Percentiles rank a stretch among this genome's conserved stretches.
These are phyloP conservation scores for Centropyge bicolor DNA, from an alignment of 2,797 vertebrate genomes.

Conservation along the genomic window DNA sequence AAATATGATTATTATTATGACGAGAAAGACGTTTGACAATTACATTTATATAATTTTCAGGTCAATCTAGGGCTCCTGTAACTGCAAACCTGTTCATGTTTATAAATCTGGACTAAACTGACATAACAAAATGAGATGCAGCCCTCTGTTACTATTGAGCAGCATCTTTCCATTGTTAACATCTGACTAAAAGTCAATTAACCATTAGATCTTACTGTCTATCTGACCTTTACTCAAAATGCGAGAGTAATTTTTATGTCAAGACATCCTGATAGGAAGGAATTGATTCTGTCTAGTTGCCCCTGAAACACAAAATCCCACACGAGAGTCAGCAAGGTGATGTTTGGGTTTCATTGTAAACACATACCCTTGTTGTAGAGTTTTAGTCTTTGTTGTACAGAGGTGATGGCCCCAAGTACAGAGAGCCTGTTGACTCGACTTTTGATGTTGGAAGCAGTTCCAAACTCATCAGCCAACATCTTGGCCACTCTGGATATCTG, in stretches of 20 bases:
- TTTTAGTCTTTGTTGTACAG: conserved; percentile 99
- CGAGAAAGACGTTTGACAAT: not conserved
- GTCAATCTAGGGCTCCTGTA: not conserved
- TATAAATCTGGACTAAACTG: not conserved
- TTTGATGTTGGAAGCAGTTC: conserved; percentile 99
- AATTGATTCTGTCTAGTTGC: not conserved
- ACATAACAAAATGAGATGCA: not conserved
- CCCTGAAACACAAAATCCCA: not conserved
- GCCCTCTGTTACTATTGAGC: not conserved
- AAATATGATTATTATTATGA: no score
- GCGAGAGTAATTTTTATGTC: not conserved
- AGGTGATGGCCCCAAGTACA: conserved; percentile 99
- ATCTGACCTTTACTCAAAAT: not conserved
- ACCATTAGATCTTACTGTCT: not conserved
- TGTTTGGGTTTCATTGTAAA: conserved; percentile 10
- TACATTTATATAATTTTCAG: not conserved
- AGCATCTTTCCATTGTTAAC: not conserved
- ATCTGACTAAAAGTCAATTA: not conserved
- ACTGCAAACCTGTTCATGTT: not conserved
- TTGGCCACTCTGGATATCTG: conserved; percentile 99
- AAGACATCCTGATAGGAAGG: not conserved
- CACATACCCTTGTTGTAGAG: conserved; percentile 98
- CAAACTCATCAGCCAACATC: conserved; percentile 99
- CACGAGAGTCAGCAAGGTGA: not conserved
- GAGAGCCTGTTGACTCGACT: conserved; percentile 99